Percentiles rank a stretch among this genome's conserved stretches.
These are phyloP conservation scores for Lasiommata megera DNA, from an alignment of 2,888 invertebrate species.

Conservation along the genomic window DNA sequence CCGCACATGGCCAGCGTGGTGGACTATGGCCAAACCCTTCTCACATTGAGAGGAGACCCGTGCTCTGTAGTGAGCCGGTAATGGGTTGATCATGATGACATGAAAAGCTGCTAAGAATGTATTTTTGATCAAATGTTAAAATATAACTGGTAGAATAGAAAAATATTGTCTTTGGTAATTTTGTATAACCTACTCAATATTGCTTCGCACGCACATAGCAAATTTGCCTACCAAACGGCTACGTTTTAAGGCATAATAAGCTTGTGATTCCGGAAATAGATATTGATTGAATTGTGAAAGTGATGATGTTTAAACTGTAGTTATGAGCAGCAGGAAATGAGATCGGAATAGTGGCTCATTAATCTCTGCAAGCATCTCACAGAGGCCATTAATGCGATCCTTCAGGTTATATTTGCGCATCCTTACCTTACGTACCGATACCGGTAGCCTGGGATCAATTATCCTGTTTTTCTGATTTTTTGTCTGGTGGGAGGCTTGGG, in stretches of 20 bases:
- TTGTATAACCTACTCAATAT: too few species aligned
- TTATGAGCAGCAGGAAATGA: constrained; percentile 28
- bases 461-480: not conserved
- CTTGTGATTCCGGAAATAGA: not conserved
- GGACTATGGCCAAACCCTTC: too few species aligned
- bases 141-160: too few species aligned
- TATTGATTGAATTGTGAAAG: constrained; percentile 21
- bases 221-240: not conserved
- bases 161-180: too few species aligned
- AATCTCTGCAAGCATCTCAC: constrained; percentile 20
- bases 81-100: too few species aligned
- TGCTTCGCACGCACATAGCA: too few species aligned
- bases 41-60: too few species aligned
- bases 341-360: constrained; percentile 29
- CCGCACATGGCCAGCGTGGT: too few species aligned
- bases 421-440: constrained; percentile 5
- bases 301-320: constrained; percentile 20
- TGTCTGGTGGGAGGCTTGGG: too few species aligned
- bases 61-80: too few species aligned
- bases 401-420: constrained; percentile 20
- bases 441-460: not conserved
- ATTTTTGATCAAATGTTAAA: too few species aligned
- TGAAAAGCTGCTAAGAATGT: too few species aligned
- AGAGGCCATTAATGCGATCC: constrained; percentile 23
- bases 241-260: not conserved